Conservation (phyloP, 2,888 invertebrate species). For the Drosophila austrosaltans region DNA sequence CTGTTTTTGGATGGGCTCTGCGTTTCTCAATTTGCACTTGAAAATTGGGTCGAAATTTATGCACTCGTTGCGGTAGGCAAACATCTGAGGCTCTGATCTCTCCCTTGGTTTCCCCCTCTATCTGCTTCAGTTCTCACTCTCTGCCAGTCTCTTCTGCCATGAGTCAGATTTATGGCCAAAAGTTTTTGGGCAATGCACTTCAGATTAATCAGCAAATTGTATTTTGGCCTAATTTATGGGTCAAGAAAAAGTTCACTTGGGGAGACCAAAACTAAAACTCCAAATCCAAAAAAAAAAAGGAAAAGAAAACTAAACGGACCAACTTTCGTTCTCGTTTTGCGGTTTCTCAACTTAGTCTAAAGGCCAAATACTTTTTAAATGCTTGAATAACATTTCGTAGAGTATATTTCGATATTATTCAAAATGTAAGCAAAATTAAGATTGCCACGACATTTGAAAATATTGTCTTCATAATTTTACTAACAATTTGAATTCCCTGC, state of each 20-base stretch:
- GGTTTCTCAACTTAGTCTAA: constrained; percentile 2
- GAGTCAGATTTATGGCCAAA: constrained; percentile 69
- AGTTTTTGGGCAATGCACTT: constrained; percentile 69
- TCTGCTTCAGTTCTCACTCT: background rate
- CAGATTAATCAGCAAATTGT: constrained; percentile 80
- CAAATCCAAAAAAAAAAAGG: constrained; percentile 5
- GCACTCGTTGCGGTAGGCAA: constrained; percentile 66
- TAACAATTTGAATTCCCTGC: background rate
- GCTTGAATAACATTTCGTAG: background rate
- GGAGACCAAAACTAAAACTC: constrained; percentile 10
- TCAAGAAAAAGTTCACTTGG: constrained; percentile 41
- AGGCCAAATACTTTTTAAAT: constrained; percentile 4
- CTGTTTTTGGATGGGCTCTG: constrained; percentile 25
- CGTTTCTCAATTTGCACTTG: constrained; percentile 66
- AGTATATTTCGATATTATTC: background rate
- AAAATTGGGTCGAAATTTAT: constrained; percentile 76
- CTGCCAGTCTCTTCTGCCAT: constrained; percentile 17
- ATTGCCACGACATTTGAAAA: background rate
- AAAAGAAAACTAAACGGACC: background rate
- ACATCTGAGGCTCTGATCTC: constrained; percentile 46
- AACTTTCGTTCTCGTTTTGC: constrained; percentile 14
- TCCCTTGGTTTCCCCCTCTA: background rate
- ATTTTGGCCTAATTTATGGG: constrained; percentile 75
- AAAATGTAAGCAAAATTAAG: background rate
- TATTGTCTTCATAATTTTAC: background rate